Base-by-base conservation (phyloP, 1,140 invertebrate species). In the Panagrolaimus sp. region DNA sequence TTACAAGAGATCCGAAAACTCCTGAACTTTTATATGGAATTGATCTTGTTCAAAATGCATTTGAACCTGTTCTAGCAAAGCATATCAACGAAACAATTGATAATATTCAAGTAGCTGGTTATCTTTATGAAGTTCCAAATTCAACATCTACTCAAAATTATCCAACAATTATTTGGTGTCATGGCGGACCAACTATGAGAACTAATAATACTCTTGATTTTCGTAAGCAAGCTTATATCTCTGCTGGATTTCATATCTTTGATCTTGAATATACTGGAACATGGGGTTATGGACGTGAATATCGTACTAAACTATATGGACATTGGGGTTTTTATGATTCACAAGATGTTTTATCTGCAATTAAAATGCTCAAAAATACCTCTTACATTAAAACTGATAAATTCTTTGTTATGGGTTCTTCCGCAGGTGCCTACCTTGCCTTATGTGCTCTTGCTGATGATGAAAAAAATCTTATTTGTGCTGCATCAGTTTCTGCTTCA, bases 401-500 rank as follows among this genome's bases (percentile, higher is more conserved):
- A 8, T 25, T 57, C n/a, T 57, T n/a, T 27, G 20, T 57, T 27
- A 27, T 57, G 8, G 51, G 51, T 1, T 57, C 51, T 8, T 57
- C 51, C 4, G 51, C 51, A 5, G 51, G 51, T 25, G 51, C 51
- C 20, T 57, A 57, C n/a, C 27, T 57, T 11, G 51, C 51, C 20
- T 27, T 57, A 1, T 20, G 13, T 57, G 11, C 51, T 11, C 51
- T 57, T 57, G 51, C 51, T 16, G 51, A 5, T 20, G 51, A 57
- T 27, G 20, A n/a, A 27, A 13, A 57, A 3, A 23, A 57, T 27
- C 51, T 57, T 20, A 57, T 57, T 16, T n/a, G n/a, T 13, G 51
- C 51, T 20, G 51, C 13, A 25, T n/a, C 51, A 4, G 51, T 57
- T 57, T 57, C 51, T 20, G 51, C 51, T 57, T 57, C 51, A 11